Evolutionary conservation across 2,113 vertebrate species (phyloP), one percentile per base, ranked within the genome.

Genomic region (Cephalopterus ornatus): DNA sequence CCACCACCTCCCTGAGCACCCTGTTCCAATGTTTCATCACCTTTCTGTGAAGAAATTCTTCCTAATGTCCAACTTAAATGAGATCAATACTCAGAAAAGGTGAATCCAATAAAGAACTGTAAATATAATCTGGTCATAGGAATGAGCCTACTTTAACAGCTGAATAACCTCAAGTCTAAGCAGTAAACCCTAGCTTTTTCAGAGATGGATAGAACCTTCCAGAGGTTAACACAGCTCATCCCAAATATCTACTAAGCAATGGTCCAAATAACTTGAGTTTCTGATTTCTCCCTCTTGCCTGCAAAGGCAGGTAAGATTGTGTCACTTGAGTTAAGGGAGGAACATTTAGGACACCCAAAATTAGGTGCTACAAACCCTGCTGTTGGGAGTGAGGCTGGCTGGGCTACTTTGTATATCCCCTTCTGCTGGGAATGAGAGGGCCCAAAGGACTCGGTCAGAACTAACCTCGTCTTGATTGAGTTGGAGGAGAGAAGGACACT

Each of bases 401-500:
- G 20, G 62, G 39, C 6, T 44, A 3, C 14, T 53, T 62, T 4
- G 3, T 27, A 8, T 14, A 46, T 27, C 12, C 9, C 33, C 63
- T 80, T 87, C 49, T 84, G 33, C 44, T 16, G 41, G 9, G 7
- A 9, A 3, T 52, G 58, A 30, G 24, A 72, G 65, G 22, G 13
- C 21, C 24, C 44, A 75, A 55, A 82, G 35, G 35, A 62, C 15
- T 44, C 1, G 0, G 4, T 32, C 37, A 56, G 76, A 71, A 10
- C 22, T 9, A 32, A 39, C 16, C 3, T 72, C 30, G 56, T 49
- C 9, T 68, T 0, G 0, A 8, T 10, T 33, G 3, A 42, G 21
- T 63, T 53, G 82, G 50, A 58, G 50, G 28, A 61, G 8, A 67
- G 22, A n/a, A 28, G 15, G 13, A 39, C 27, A 35, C 19, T 8